Evolutionary conservation across 2,797 vertebrate species (phyloP).

Genomic region (Syngnathus rostellatus): DNA sequence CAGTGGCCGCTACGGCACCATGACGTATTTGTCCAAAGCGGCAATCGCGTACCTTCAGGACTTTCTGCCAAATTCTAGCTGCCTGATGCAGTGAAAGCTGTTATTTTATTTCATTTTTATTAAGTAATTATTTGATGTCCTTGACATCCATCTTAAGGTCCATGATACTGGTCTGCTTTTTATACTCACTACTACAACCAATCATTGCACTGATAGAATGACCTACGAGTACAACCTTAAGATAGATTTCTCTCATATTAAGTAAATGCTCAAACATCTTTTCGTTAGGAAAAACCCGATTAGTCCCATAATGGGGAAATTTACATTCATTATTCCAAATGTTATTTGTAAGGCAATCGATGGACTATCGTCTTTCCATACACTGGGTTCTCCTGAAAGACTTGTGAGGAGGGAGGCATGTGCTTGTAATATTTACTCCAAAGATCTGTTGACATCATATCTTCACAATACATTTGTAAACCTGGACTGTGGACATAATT

Average conservation of each 20-base stretch:
- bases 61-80: slow-evolving; percentile 86
- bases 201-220: neutral
- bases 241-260: too few relatives aligned
- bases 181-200: neutral
- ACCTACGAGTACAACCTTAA: too few relatives aligned
- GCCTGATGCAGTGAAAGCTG: slow-evolving; percentile 78
- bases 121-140: neutral
- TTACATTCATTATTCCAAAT: too few relatives aligned
- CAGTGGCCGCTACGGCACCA: slow-evolving; percentile 91
- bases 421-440: neutral
- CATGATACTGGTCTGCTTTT: neutral
- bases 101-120: neutral
- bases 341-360: too few relatives aligned
- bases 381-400: neutral
- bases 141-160: neutral
- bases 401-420: neutral
- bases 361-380: neutral
- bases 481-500: neutral
- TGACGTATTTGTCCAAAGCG: slow-evolving; percentile 96
- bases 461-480: neutral
- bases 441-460: neutral
- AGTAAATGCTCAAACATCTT: too few relatives aligned
- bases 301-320: too few relatives aligned
- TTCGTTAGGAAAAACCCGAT: too few relatives aligned
- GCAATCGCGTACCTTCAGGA: slow-evolving; percentile 83